These are phyloP conservation scores for Notechis scutatus DNA, from an alignment of 2,113 vertebrate species.

Conservation along the genomic window DNA sequence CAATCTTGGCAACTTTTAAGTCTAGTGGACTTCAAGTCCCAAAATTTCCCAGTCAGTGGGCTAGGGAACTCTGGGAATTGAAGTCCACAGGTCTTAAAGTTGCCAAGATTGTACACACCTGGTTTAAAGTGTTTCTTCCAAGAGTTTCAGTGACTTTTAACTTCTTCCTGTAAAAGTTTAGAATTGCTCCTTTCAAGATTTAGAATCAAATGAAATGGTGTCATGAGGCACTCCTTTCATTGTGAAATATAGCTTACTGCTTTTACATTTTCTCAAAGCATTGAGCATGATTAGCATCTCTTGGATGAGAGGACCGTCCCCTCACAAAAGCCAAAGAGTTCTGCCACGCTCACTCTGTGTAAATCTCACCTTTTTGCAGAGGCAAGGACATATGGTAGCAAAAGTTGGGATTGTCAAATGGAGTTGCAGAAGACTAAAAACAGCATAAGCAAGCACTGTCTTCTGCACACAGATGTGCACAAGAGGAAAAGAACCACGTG, in stretches of 20 bases:
- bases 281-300: neutral
- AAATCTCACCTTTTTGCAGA: neutral
- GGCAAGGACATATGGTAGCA: neutral
- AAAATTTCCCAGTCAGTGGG: neutral
- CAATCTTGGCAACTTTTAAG: neutral
- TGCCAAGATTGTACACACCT: neutral
- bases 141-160: neutral
- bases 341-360: neutral
- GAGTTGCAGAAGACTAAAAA: neutral
- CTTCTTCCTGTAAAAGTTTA: slow-evolving; percentile 53
- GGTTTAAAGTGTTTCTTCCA: neutral
- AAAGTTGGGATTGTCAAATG: neutral
- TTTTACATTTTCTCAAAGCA: neutral
- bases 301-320: neutral
- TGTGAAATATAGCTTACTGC: neutral
- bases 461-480: neutral
- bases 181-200: slow-evolving; percentile 48
- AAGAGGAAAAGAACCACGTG: neutral
- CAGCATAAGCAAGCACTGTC: neutral
- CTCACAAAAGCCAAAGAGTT: neutral
- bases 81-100: neutral
- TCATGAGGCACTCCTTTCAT: neutral
- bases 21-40: neutral
- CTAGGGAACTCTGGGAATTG: neutral
- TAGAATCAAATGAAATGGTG: slow-evolving; percentile 42